These are phyloP conservation scores for Machaerirhynchus nigripectus DNA, from an alignment of 2,113 vertebrate genomes.

Conservation along the genomic window DNA sequence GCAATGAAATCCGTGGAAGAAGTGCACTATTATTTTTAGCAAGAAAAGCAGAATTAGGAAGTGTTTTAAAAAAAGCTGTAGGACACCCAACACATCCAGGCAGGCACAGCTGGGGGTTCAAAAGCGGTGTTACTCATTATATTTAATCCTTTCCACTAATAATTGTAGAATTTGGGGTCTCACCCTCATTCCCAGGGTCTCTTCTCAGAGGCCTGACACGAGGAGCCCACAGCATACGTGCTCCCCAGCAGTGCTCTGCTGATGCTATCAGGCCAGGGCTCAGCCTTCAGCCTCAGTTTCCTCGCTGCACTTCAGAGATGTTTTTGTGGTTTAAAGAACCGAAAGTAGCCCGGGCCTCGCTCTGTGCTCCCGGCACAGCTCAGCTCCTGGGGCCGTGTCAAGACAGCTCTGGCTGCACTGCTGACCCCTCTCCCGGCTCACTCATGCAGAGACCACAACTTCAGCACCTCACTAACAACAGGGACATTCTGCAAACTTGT, in stretches of 20 bases:
- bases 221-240: not conserved
- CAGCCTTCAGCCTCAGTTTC: not conserved
- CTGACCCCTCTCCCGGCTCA: not conserved
- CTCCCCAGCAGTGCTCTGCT: not conserved
- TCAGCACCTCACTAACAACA: not conserved
- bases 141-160: not conserved
- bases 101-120: not conserved
- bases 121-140: not conserved
- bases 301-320: not conserved
- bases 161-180: not conserved
- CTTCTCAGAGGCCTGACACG: accelerated
- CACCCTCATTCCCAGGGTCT: not conserved
- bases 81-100: not conserved
- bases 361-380: not conserved
- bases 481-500: accelerated
- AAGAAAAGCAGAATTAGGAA: not conserved
- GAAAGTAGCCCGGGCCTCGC: not conserved
- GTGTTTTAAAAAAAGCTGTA: not conserved
- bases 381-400: not conserved
- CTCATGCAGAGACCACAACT: not conserved
- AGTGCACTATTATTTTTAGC: not conserved
- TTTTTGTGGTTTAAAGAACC: slow-evolving; percentile 43
- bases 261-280: not conserved
- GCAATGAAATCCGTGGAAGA: not conserved
- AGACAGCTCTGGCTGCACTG: not conserved